These are phyloP conservation scores for Andrena trimmerana DNA, from an alignment of 2,888 invertebrate genomes.

Conservation along the genomic window DNA sequence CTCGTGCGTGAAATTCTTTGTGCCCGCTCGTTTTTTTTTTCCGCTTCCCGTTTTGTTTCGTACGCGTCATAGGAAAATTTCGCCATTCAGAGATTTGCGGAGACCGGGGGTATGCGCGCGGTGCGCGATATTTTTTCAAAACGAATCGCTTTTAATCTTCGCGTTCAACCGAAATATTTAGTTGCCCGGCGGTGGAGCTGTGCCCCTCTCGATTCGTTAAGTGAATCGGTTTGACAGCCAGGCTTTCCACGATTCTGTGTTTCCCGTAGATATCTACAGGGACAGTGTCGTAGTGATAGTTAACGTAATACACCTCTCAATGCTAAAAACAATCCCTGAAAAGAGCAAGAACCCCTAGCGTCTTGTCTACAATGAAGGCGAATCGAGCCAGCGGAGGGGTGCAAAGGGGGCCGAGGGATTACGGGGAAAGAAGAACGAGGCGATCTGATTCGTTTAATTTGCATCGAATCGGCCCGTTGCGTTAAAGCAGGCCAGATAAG, in stretches of 20 bases:
- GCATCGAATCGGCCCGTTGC: conserved; percentile 74
- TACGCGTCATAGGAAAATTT: conserved; percentile 40
- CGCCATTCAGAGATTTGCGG: conserved; percentile 44
- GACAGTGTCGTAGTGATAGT: too few relatives aligned
- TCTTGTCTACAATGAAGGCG: not conserved
- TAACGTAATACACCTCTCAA: too few relatives aligned
- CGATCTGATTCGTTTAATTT: conserved; percentile 72
- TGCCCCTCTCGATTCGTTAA: conserved; percentile 49
- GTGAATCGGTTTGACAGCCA: conserved; percentile 32
- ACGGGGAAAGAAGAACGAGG: conserved; percentile 15
- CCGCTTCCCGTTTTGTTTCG: conserved; percentile 9
- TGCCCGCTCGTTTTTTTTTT: conserved; percentile 5
- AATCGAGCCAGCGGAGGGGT: not conserved
- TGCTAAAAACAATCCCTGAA: too few relatives aligned
- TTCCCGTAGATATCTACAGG: too few relatives aligned
- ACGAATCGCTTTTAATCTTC: conserved; percentile 57
- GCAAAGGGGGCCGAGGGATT: conserved; percentile 25
- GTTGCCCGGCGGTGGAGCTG: conserved; percentile 31
- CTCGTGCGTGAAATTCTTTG: conserved; percentile 70
- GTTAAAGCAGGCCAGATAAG: conserved; percentile 71
- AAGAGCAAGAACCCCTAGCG: not conserved
- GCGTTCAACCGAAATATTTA: conserved; percentile 48
- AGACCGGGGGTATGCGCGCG: not conserved
- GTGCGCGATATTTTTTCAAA: conserved; percentile 42
- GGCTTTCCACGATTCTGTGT: not conserved